Evolutionary conservation across 2,113 vertebrate species (phyloP).

Genomic region (Lipophrys pholis): DNA sequence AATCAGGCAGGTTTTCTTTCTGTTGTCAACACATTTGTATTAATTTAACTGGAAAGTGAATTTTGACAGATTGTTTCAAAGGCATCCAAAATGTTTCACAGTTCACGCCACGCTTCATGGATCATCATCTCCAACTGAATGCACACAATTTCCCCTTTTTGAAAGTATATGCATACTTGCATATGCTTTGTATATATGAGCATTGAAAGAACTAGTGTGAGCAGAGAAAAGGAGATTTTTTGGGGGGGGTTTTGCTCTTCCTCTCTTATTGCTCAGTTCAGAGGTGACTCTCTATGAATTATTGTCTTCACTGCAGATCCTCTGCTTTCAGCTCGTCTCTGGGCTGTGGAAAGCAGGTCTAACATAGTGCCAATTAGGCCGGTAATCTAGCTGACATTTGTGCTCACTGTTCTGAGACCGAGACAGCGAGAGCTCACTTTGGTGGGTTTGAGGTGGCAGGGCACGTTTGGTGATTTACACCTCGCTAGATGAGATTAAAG

Average conservation of each 20-base stretch:
- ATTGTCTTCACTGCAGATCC: conserved; percentile 25
- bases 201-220: conserved; percentile 12
- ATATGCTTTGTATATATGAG: not conserved
- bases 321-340: conserved; percentile 23
- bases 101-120: no score
- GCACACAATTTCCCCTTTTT: no score
- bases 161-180: no score
- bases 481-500: conserved; percentile 19
- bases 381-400: conserved; percentile 68
- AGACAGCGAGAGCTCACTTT: conserved; percentile 44
- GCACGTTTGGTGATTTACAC: conserved; percentile 12
- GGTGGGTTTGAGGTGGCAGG: conserved; percentile 18
- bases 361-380: conserved; percentile 52
- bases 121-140: no score
- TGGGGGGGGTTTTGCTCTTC: not conserved
- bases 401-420: conserved; percentile 42
- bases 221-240: conserved; percentile 12
- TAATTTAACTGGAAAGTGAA: no score
- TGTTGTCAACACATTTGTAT: no score
- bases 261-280: not conserved
- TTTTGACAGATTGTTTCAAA: no score
- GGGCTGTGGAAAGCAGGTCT: conserved; percentile 19
- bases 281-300: conserved; percentile 35
- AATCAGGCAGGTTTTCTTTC: no score
- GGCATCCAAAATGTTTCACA: no score